A percentile compares a stretch with the other conserved stretches of the same genome.
These are phyloP conservation scores for Xanthostigma xanthostigma DNA, from an alignment of 2,888 invertebrate species.

Conservation along the genomic window DNA sequence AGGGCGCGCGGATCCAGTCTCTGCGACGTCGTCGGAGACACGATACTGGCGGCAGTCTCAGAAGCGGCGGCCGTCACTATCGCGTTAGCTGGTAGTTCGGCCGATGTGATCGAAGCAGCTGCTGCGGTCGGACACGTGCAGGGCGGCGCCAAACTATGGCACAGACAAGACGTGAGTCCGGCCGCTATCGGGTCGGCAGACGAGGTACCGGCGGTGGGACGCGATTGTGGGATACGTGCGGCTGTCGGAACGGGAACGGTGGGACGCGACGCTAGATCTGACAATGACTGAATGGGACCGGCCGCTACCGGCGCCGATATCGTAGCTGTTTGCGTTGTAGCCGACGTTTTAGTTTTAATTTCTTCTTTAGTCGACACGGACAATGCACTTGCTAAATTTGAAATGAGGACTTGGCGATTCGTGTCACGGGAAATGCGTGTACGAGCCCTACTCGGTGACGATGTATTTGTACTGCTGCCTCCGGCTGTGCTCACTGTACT, in stretches of 20 bases:
- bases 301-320: slow-evolving; percentile 22
- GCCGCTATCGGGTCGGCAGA: slow-evolving; percentile 28
- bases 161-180: slow-evolving; percentile 30
- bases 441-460: slow-evolving; percentile 6
- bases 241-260: slow-evolving; percentile 22
- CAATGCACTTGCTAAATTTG: slow-evolving; percentile 3
- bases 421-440: slow-evolving; percentile 7
- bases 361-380: slow-evolving; percentile 1
- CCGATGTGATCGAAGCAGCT: slow-evolving; percentile 27
- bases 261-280: slow-evolving; percentile 45
- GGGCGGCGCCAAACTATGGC: slow-evolving; percentile 23
- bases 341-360: neutral
- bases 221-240: slow-evolving; percentile 15
- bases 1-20: slow-evolving; percentile 41
- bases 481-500: slow-evolving; percentile 60
- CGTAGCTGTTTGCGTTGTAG: slow-evolving; percentile 18
- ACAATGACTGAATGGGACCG: slow-evolving; percentile 42
- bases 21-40: slow-evolving; percentile 18
- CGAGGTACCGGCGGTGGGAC: neutral
- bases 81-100: slow-evolving; percentile 9
- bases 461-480: slow-evolving; percentile 18
- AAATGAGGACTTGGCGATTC: slow-evolving; percentile 6
- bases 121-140: slow-evolving; percentile 19
- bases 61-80: slow-evolving; percentile 10
- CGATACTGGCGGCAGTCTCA: neutral